Percentiles rank a stretch among this genome's conserved stretches.
These are phyloP conservation scores for Mycogona germanica DNA, from an alignment of 2,888 invertebrate genomes.

Conservation along the genomic window DNA sequence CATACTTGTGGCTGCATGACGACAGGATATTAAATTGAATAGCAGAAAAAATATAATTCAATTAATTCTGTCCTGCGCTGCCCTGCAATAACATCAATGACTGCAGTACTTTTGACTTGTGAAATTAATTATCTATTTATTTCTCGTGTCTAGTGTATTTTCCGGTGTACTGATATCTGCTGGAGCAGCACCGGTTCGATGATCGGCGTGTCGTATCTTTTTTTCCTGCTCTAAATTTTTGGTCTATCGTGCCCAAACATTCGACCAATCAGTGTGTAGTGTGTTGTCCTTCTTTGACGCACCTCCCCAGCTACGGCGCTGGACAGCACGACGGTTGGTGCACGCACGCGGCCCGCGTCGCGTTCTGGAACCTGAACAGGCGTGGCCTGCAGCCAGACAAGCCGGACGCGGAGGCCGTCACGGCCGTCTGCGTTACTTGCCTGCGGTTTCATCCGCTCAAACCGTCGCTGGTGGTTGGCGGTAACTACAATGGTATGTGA, in stretches of 20 bases:
- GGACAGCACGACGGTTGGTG: conserved; percentile 37
- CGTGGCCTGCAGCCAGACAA: conserved; percentile 32
- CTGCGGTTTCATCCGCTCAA: conserved; percentile 36
- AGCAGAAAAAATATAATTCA: too few relatives aligned
- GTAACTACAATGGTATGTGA: conserved; percentile 38
- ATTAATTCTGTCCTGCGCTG: too few relatives aligned
- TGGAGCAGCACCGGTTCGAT: conserved; percentile 38
- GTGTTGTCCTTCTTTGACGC: neutral
- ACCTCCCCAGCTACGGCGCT: conserved; percentile 29
- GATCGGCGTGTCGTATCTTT: conserved; percentile 29
- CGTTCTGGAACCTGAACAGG: conserved; percentile 36
- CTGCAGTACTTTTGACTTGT: neutral
- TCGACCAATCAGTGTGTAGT: neutral
- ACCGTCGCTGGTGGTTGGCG: conserved; percentile 35
- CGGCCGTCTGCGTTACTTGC: conserved; percentile 35
- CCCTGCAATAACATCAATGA: neutral
- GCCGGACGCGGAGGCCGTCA: conserved; percentile 35
- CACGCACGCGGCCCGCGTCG: conserved; percentile 33
- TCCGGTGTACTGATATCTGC: conserved; percentile 28
- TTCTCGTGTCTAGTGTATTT: neutral
- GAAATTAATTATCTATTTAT: neutral
- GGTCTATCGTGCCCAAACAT: too few relatives aligned
- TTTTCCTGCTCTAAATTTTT: neutral
- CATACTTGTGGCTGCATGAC: too few relatives aligned
- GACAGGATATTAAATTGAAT: too few relatives aligned